These are phyloP conservation scores for Lepisosteus oculatus DNA, from an alignment of 2,113 vertebrate species.

Conservation along the genomic window DNA sequence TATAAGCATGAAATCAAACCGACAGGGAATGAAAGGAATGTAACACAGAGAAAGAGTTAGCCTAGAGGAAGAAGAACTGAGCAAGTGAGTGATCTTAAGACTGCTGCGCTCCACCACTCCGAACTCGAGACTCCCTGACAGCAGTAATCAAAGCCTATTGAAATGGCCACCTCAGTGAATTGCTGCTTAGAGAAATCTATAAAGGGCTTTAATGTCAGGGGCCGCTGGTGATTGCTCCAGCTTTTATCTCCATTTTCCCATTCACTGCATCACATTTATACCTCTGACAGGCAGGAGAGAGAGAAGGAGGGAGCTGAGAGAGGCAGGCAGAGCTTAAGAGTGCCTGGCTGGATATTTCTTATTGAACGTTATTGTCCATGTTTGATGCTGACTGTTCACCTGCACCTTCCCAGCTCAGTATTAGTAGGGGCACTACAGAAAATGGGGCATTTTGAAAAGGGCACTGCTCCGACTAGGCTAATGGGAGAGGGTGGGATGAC, in stretches of 20 bases:
- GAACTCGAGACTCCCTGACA: conserved; percentile 41
- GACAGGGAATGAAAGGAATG: neutral
- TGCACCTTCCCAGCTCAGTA: conserved; percentile 30
- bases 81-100: neutral
- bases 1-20: no score
- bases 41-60: neutral
- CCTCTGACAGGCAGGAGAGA: conserved; percentile 41
- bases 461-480: neutral
- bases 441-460: conserved; percentile 6
- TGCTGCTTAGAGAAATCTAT: conserved; percentile 57
- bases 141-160: conserved; percentile 55
- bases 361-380: conserved; percentile 59
- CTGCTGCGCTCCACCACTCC: neutral
- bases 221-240: conserved; percentile 50
- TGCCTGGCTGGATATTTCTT: conserved; percentile 52
- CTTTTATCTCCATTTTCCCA: conserved; percentile 62
- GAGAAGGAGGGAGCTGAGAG: conserved; percentile 15
- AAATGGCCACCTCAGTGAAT: conserved; percentile 54
- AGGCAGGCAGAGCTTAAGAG: conserved; percentile 35
- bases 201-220: conserved; percentile 62
- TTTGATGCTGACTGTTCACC: conserved; percentile 44
- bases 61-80: neutral
- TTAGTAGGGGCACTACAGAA: neutral
- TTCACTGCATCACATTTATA: conserved; percentile 43
- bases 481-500: no score